These are phyloP conservation scores for Physeter macrocephalus DNA, from an alignment of 2,113 vertebrate species.

Conservation along the genomic window DNA sequence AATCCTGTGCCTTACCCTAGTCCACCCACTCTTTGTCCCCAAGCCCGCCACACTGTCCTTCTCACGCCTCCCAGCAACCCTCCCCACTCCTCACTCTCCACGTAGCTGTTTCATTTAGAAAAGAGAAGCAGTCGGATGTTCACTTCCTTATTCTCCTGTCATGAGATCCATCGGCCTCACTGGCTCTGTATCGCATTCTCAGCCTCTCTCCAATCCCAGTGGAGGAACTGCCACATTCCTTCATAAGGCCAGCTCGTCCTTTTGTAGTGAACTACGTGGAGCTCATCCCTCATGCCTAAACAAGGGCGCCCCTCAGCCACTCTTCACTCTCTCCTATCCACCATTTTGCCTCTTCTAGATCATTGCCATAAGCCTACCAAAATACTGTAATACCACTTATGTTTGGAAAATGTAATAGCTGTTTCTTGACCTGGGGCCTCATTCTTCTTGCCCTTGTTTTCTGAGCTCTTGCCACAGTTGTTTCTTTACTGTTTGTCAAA, in stretches of 20 bases:
- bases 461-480: background rate
- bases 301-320: background rate
- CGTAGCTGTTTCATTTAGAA: background rate
- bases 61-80: background rate
- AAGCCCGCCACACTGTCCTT: background rate
- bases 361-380: background rate
- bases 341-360: background rate
- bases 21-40: background rate
- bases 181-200: background rate
- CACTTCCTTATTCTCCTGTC: background rate
- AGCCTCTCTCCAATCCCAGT: background rate
- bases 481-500: background rate
- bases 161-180: background rate
- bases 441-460: background rate
- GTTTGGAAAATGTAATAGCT: background rate
- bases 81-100: background rate
- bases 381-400: background rate
- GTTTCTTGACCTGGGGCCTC: background rate
- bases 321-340: background rate
- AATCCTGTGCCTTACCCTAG: background rate
- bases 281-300: background rate
- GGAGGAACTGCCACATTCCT: background rate
- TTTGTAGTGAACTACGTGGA: background rate
- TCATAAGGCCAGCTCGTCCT: background rate
- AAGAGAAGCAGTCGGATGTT: background rate